phyloP scores from a whole-genome alignment of 2,797 vertebrate genomes.

The Lates japonicus region DNA sequence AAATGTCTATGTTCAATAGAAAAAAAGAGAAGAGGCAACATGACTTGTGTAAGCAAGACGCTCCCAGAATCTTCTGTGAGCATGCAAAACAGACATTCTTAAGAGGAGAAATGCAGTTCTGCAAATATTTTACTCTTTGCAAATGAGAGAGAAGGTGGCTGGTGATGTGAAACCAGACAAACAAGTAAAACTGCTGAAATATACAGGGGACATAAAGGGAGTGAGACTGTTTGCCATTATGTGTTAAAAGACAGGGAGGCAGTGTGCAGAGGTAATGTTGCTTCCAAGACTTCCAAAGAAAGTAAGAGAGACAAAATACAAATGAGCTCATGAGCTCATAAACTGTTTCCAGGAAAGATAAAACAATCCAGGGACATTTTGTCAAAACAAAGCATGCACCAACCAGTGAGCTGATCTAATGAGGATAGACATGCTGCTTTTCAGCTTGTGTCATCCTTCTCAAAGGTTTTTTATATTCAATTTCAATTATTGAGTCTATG shows the following conservation, averaged over 20 bases:
- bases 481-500: background rate
- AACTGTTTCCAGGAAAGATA: slow-evolving; percentile 7
- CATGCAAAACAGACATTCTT: background rate
- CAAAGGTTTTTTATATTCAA: background rate
- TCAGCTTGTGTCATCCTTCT: background rate
- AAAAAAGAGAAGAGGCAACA: too few species aligned
- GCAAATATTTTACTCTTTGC: background rate
- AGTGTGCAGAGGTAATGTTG: background rate
- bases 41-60: too few species aligned
- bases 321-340: background rate
- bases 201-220: background rate
- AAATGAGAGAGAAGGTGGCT: background rate
- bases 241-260: background rate
- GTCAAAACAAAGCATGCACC: background rate
- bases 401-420: background rate
- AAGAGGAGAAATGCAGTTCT: background rate
- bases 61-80: background rate
- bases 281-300: background rate
- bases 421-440: background rate
- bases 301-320: background rate
- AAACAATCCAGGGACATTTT: slow-evolving; percentile 6
- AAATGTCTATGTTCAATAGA: too few species aligned
- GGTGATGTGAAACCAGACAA: background rate
- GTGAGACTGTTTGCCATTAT: background rate
- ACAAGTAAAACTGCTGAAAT: background rate